These are phyloP conservation scores for Solenopsis invicta DNA, from an alignment of 1,140 invertebrate species.

Conservation along the genomic window DNA sequence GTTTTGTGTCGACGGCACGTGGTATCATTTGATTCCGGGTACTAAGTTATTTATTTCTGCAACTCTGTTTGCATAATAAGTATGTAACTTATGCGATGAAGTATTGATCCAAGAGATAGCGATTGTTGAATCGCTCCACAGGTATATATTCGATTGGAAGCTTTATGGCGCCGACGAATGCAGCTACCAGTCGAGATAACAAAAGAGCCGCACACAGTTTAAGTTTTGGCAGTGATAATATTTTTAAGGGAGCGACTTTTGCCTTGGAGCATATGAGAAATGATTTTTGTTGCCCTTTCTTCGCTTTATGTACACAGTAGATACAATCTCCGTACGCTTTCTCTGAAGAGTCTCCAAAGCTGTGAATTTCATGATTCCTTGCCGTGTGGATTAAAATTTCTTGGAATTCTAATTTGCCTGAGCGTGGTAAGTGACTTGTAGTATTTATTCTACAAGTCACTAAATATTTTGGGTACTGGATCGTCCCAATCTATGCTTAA, in stretches of 20 bases:
- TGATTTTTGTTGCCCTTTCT: not conserved
- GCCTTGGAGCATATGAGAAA: slow-evolving; percentile 3
- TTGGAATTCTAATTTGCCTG: not conserved
- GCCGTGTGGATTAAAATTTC: not conserved
- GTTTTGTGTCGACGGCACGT: not conserved
- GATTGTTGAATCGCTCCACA: slow-evolving; percentile 6
- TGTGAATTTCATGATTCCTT: not conserved
- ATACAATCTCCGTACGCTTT: slow-evolving; percentile 50
- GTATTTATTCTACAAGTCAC: too few relatives aligned
- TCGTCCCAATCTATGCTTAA: too few relatives aligned
- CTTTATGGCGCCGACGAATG: not conserved
- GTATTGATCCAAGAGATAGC: not conserved
- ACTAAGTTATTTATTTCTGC: not conserved
- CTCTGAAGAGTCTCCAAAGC: slow-evolving; percentile 32
- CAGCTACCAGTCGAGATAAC: not conserved
- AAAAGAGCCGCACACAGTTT: not conserved
- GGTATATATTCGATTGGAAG: not conserved
- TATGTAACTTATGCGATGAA: not conserved
- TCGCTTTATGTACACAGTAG: not conserved
- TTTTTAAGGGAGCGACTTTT: slow-evolving; percentile 12
- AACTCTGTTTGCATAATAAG: slow-evolving; percentile 20
- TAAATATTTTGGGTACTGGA: too few relatives aligned
- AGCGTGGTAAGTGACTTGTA: not conserved
- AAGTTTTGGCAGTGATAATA: not conserved
- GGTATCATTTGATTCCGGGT: not conserved